These are phyloP conservation scores for Probaryconus sp. DNA, from an alignment of 1,140 invertebrate genomes.

Conservation along the genomic window DNA sequence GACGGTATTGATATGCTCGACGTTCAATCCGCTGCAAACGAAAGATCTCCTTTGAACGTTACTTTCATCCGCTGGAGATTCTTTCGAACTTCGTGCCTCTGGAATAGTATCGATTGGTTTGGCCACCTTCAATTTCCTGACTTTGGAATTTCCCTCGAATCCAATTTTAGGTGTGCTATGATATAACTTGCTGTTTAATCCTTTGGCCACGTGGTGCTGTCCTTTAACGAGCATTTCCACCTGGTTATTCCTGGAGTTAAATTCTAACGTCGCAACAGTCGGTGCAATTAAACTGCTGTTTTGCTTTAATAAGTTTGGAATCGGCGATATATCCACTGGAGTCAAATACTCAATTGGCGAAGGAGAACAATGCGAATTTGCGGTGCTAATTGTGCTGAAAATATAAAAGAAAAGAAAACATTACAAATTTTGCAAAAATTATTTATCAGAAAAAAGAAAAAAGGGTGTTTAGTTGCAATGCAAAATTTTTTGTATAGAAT, in stretches of 20 bases:
- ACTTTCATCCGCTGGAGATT: neutral
- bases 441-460: neutral
- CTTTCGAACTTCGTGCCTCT: neutral
- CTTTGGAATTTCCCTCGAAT: too few species aligned
- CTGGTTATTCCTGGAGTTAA: neutral
- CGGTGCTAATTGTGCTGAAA: conserved; percentile 18
- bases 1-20: conserved; percentile 39
- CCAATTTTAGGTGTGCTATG: conserved; percentile 56
- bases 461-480: too few species aligned
- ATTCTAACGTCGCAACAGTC: neutral
- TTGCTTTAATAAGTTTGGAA: conserved; percentile 29
- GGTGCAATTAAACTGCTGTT: conserved; percentile 26
- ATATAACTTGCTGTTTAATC: conserved; percentile 31
- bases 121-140: neutral
- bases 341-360: conserved; percentile 2
- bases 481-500: neutral
- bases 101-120: conserved; percentile 5
- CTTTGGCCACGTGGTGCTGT: neutral
- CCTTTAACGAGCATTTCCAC: neutral
- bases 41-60: conserved; percentile 21
- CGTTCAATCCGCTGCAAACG: conserved; percentile 49
- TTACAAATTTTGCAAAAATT: neutral
- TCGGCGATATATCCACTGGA: conserved; percentile 39
- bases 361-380: neutral
- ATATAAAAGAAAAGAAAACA: conserved; percentile 11